Percentiles rank a stretch among this genome's conserved stretches.
Evolutionary conservation across 2,888 invertebrate species (phyloP).

Genomic region (Plagodis dolabraria): DNA sequence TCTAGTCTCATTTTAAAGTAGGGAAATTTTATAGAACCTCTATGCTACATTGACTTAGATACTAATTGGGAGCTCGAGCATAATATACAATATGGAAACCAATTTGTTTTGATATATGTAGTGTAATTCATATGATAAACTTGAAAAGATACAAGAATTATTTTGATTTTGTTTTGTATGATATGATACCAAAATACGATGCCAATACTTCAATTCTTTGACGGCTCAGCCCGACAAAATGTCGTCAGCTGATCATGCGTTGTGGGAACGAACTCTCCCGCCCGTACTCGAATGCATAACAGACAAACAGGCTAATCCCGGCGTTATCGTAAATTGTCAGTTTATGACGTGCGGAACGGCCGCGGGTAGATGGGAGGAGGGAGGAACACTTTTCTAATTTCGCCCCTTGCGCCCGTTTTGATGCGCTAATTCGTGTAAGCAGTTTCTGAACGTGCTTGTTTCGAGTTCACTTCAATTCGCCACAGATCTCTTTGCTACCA

Average conservation of each 20-base stretch:
- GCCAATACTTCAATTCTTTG: background rate
- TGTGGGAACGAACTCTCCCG: constrained; percentile 26
- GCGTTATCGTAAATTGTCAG: constrained; percentile 86
- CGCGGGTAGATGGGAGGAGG: constrained; percentile 55
- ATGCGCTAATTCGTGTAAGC: constrained; percentile 85
- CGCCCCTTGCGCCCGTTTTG: constrained; percentile 80
- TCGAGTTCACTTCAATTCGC: constrained; percentile 75
- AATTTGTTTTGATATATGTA: no score
- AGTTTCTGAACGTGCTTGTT: constrained; percentile 83
- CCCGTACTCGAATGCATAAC: constrained; percentile 75
- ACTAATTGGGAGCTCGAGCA: no score
- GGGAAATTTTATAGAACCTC: no score
- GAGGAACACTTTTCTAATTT: constrained; percentile 80
- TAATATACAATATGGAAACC: no score
- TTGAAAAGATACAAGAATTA: no score
- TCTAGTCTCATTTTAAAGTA: no score
- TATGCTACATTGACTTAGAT: no score
- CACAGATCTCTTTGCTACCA: constrained; percentile 47
- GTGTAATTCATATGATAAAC: no score
- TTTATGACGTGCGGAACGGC: constrained; percentile 85
- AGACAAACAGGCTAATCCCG: constrained; percentile 85
- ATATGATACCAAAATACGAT: no score
- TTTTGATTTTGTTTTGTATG: no score
- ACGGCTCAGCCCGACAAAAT: background rate
- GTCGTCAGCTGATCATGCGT: constrained; percentile 24